These are phyloP conservation scores for Epinephelus malabaricus DNA, from an alignment of 2,797 vertebrate genomes.

Conservation along the genomic window DNA sequence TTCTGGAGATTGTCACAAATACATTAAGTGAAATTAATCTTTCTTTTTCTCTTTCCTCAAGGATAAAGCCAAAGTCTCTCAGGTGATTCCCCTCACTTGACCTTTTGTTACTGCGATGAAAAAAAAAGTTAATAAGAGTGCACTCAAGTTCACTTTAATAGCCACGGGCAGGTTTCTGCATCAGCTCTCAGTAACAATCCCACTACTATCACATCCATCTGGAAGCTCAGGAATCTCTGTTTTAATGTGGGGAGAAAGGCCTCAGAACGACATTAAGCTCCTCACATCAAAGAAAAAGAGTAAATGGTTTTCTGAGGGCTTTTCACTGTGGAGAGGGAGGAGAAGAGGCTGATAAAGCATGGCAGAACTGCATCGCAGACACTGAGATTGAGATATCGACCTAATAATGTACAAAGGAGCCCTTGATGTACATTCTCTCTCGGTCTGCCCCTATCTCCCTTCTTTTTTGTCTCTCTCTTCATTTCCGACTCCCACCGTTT, in stretches of 20 bases:
- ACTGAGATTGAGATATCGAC: conserved; percentile 66
- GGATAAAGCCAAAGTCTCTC: conserved; percentile 54
- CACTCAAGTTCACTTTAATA: conserved; percentile 44
- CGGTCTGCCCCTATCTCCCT: conserved; percentile 23
- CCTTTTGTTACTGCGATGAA: conserved; percentile 36
- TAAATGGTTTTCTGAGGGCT: conserved; percentile 68
- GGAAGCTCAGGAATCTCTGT: conserved; percentile 59
- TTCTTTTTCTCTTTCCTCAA: conserved; percentile 59
- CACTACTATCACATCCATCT: conserved; percentile 53
- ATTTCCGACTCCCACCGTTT: conserved; percentile 18
- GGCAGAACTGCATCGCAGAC: conserved; percentile 52
- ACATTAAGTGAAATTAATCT: conserved; percentile 65
- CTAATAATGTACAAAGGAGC: conserved; percentile 69
- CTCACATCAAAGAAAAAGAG: conserved; percentile 73
- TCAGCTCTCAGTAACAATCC: conserved; percentile 58
- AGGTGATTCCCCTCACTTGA: conserved; percentile 62
- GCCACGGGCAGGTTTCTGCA: conserved; percentile 53
- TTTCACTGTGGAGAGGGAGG: conserved; percentile 41
- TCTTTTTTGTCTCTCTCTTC: conserved; percentile 46
- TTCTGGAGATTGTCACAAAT: conserved; percentile 59
- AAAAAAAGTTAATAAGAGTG: conserved; percentile 47
- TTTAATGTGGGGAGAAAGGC: conserved; percentile 64
- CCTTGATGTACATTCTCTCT: conserved; percentile 63
- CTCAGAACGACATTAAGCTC: conserved; percentile 59
- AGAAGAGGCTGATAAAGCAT: conserved; percentile 64